phyloP scores from a whole-genome alignment of 2,888 invertebrate species.

The Himalopsyche tibetana region DNA sequence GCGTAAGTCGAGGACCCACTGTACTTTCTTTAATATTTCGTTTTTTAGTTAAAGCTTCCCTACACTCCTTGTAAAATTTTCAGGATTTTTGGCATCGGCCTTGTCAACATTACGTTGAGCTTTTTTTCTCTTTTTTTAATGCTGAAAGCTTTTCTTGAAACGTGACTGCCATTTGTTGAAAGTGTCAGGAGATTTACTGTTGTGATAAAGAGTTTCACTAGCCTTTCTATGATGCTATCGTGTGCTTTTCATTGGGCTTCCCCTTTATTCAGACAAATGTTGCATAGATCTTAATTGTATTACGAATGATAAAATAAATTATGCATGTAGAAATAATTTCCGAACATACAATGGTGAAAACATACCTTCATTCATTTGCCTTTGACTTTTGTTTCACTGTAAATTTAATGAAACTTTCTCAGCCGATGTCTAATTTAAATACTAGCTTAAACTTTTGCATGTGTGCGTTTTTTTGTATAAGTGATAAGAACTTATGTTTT shows the following conservation, averaged over 20 bases:
- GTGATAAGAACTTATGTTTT: too few species aligned
- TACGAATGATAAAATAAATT: conserved; percentile 1
- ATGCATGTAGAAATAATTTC: conserved; percentile 8
- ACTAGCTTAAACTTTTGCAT: too few species aligned
- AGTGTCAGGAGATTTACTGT: conserved; percentile 61
- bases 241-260: conserved; percentile 8
- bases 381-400: neutral
- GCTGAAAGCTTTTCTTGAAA: conserved; percentile 45
- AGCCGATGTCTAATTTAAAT: neutral
- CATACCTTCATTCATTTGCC: neutral
- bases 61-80: too few species aligned
- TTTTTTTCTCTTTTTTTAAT: conserved; percentile 13
- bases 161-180: conserved; percentile 57
- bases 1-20: too few species aligned
- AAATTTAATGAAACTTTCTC: neutral
- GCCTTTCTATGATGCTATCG: conserved; percentile 55
- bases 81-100: neutral
- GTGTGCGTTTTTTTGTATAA: too few species aligned
- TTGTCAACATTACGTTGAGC: conserved; percentile 34
- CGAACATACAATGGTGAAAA: neutral
- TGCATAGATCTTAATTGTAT: conserved; percentile 7
- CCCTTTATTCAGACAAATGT: neutral
- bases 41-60: too few species aligned
- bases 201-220: conserved; percentile 59
- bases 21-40: too few species aligned